A percentile compares a stretch with the other conserved stretches of the same genome.
Conservation (phyloP, 1,140 invertebrate species). For the Orchesella cincta region DNA sequence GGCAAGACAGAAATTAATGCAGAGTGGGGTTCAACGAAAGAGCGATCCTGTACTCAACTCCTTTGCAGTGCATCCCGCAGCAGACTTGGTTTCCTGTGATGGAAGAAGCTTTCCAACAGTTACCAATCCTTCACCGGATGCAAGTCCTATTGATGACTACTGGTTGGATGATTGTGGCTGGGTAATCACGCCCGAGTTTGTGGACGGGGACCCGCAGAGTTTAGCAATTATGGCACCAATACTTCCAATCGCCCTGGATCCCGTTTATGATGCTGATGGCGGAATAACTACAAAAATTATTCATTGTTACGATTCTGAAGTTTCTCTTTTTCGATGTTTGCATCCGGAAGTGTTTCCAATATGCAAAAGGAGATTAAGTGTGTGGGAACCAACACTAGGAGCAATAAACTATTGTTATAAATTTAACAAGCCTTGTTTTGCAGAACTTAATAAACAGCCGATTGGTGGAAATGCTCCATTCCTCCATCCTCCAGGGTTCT, state of each 20-base stretch:
- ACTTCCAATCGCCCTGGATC: background rate
- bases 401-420: background rate
- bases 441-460: background rate
- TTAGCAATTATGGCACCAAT: background rate
- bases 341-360: background rate
- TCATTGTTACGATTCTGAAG: background rate
- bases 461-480: background rate
- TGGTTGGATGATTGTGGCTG: background rate
- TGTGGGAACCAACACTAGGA: background rate
- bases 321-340: background rate
- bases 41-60: background rate
- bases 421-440: background rate
- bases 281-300: background rate
- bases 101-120: background rate
- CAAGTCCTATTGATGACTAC: background rate
- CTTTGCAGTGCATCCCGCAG: no score
- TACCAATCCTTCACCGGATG: background rate
- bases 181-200: background rate
- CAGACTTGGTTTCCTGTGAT: no score
- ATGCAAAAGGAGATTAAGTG: background rate
- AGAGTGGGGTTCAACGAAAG: background rate
- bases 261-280: background rate
- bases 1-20: background rate
- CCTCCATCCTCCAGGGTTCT: background rate
- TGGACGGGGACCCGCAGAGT: background rate